Percentiles rank a stretch among this genome's conserved stretches.
Conservation (phyloP, 2,113 vertebrate genomes). For the Dipodomys stephensi region DNA sequence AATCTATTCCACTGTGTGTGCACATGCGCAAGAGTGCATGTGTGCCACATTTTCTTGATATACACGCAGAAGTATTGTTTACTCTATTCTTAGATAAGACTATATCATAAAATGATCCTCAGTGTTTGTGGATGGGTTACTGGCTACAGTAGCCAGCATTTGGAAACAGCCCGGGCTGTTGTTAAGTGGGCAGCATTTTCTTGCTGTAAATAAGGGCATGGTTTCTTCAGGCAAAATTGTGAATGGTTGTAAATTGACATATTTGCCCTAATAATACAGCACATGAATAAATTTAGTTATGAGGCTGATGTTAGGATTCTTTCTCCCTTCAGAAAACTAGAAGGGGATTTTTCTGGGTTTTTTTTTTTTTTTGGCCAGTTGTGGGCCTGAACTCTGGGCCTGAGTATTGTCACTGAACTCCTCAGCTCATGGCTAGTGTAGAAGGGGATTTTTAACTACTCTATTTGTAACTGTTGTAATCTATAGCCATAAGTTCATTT, state of each 20-base stretch:
- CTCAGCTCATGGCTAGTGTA: neutral
- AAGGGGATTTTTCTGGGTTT: neutral
- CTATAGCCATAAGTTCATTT: neutral
- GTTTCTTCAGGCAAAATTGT: neutral
- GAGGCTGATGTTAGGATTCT: neutral
- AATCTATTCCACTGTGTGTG: too few species aligned
- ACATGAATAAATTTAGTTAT: constrained; percentile 7
- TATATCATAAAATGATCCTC: too few species aligned
- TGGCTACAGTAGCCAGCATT: too few species aligned
- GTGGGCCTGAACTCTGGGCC: too few species aligned
- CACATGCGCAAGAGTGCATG: too few species aligned
- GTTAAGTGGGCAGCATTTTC: constrained; percentile 20
- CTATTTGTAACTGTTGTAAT: neutral
- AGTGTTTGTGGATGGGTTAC: too few species aligned
- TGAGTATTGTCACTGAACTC: too few species aligned
- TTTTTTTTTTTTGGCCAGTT: neutral
- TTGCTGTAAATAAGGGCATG: neutral
- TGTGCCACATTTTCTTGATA: too few species aligned
- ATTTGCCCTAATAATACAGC: neutral
- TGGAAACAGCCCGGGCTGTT: neutral
- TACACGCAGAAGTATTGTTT: too few species aligned
- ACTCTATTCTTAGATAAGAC: too few species aligned
- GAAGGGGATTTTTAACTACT: neutral
- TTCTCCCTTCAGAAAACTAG: neutral
- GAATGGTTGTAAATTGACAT: neutral